phyloP scores from a whole-genome alignment of 1,140 invertebrate genomes.

The Cydia pomonella region DNA sequence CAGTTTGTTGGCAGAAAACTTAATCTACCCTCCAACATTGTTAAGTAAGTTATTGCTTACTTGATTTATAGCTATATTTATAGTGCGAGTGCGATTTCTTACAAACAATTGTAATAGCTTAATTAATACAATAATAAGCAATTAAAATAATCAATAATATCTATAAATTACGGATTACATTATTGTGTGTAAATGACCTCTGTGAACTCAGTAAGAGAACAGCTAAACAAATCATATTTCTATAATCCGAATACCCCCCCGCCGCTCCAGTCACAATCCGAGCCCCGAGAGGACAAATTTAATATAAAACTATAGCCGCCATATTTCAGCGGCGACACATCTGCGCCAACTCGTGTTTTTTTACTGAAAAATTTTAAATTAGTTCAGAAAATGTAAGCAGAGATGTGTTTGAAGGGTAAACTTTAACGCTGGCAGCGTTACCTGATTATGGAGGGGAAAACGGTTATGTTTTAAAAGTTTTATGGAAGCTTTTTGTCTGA shows the following conservation, averaged over 20 bases:
- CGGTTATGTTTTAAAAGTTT: neutral
- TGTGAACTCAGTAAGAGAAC: no score
- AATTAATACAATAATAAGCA: no score
- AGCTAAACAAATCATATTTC: neutral
- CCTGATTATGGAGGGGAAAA: neutral
- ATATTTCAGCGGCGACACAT: conserved; percentile 26
- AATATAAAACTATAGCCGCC: conserved; percentile 28
- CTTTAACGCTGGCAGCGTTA: neutral
- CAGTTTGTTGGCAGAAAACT: no score
- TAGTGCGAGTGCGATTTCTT: no score
- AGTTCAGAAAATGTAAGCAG: conserved; percentile 30
- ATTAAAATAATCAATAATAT: no score
- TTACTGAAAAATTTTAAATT: conserved; percentile 20
- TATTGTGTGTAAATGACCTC: no score
- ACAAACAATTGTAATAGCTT: no score
- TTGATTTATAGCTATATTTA: no score
- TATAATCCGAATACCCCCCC: neutral
- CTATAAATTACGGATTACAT: no score
- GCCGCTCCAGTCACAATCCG: neutral
- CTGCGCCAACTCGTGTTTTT: conserved; percentile 13
- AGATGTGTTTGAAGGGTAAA: conserved; percentile 23
- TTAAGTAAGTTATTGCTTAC: no score
- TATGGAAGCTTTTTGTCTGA: neutral
- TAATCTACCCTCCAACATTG: no score
- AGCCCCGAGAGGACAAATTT: conserved; percentile 17